phyloP scores from a whole-genome alignment of 2,113 vertebrate genomes.

The Oncorhynchus masou region DNA sequence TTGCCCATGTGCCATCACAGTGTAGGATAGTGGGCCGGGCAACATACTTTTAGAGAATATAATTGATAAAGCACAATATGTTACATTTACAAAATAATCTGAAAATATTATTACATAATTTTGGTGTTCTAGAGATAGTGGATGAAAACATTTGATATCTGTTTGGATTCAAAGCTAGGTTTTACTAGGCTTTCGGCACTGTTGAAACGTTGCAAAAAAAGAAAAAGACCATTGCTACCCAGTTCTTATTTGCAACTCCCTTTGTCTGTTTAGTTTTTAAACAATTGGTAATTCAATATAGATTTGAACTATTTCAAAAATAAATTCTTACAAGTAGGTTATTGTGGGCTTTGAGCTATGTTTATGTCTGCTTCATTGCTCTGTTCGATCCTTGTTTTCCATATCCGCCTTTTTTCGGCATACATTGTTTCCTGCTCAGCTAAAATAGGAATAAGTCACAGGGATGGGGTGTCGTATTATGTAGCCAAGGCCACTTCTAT shows the following conservation, averaged over 20 bases:
- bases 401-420: slow-evolving; percentile 48
- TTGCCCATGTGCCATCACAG: neutral
- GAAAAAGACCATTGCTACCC: neutral
- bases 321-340: neutral
- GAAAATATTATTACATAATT: neutral
- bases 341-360: neutral
- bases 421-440: slow-evolving; percentile 58
- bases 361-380: neutral
- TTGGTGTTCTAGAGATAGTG: neutral
- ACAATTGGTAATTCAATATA: neutral
- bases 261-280: neutral
- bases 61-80: neutral
- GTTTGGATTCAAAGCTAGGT: neutral
- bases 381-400: slow-evolving; percentile 25
- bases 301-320: neutral
- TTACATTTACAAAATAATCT: neutral
- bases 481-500: neutral
- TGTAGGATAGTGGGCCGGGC: neutral
- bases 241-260: neutral
- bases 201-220: neutral
- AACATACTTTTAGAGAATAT: neutral
- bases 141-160: neutral
- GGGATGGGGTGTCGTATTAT: slow-evolving; percentile 1
- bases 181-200: neutral
- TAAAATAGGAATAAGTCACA: slow-evolving; percentile 48